Percentiles rank a stretch among this genome's conserved stretches.
Evolutionary conservation across 2,797 vertebrate genomes (phyloP).

Genomic region (Rhodeus uyekii): DNA sequence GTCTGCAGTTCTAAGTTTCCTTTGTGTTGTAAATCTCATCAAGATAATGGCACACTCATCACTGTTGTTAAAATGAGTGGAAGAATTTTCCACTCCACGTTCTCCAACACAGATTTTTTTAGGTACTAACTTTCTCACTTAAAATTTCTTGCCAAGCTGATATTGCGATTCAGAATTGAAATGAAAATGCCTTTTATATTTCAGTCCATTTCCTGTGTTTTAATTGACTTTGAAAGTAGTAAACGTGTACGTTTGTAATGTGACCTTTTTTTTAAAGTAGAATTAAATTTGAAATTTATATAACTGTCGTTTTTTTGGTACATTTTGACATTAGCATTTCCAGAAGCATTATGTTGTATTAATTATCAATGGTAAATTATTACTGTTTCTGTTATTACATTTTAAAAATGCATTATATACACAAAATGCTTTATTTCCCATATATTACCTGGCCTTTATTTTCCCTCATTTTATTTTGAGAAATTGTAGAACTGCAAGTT

Average conservation of each 20-base stretch:
- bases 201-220: neutral
- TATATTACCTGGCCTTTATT: no score
- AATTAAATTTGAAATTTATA: no score
- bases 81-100: neutral
- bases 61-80: neutral
- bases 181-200: neutral
- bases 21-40: slow-evolving; percentile 10
- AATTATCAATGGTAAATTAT: no score
- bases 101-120: neutral
- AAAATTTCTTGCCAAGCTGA: no score
- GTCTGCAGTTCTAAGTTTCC: neutral
- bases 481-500: no score
- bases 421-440: neutral
- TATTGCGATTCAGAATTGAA: neutral
- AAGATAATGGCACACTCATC: neutral
- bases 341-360: neutral
- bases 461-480: no score
- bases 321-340: neutral
- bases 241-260: neutral
- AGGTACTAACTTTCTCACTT: neutral
- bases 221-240: neutral
- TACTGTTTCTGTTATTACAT: neutral
- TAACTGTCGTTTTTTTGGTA: no score
- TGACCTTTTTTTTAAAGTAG: neutral
- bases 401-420: neutral